Conservation (phyloP, 2,797 vertebrate genomes). For the Sebastes trivittatus region DNA sequence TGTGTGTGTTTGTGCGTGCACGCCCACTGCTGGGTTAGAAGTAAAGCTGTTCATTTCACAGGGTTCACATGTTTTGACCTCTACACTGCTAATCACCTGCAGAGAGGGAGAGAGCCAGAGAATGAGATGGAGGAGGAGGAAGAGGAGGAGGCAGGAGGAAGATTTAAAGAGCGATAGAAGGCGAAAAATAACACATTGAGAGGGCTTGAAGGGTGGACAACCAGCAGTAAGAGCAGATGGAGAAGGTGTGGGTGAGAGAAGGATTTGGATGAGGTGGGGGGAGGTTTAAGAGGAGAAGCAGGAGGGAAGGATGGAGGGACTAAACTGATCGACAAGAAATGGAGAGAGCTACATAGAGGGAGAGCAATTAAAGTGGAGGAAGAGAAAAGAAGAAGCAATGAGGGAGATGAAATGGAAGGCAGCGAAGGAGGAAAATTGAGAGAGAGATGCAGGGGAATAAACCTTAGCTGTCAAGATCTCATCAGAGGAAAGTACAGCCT, state of each 20-base stretch:
- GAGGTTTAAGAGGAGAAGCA: neutral
- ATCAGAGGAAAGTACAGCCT: constrained; percentile 72
- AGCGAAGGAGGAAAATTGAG: constrained; percentile 21
- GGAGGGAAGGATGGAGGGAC: neutral
- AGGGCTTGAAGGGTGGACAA: constrained; percentile 31
- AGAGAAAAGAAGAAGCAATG: constrained; percentile 8
- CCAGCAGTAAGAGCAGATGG: constrained; percentile 1
- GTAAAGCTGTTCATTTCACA: constrained; percentile 54
- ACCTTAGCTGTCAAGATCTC: constrained; percentile 74
- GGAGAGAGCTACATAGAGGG: neutral
- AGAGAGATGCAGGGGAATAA: constrained; percentile 60
- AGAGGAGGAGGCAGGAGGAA: constrained; percentile 12
- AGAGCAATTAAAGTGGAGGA: constrained; percentile 47
- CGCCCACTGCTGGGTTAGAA: neutral
- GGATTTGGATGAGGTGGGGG: constrained; percentile 1
- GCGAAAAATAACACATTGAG: neutral
- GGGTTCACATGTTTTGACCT: constrained; percentile 57
- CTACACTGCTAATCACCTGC: constrained; percentile 55
- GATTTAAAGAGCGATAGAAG: constrained; percentile 29
- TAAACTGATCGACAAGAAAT: constrained; percentile 33
- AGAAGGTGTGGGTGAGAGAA: constrained; percentile 18
- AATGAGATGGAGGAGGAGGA: constrained; percentile 36
- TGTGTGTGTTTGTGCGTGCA: neutral
- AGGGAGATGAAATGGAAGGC: constrained; percentile 19
- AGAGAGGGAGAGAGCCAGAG: constrained; percentile 24